phyloP scores from a whole-genome alignment of 1,140 invertebrate genomes.

The Colletes latitarsis region DNA sequence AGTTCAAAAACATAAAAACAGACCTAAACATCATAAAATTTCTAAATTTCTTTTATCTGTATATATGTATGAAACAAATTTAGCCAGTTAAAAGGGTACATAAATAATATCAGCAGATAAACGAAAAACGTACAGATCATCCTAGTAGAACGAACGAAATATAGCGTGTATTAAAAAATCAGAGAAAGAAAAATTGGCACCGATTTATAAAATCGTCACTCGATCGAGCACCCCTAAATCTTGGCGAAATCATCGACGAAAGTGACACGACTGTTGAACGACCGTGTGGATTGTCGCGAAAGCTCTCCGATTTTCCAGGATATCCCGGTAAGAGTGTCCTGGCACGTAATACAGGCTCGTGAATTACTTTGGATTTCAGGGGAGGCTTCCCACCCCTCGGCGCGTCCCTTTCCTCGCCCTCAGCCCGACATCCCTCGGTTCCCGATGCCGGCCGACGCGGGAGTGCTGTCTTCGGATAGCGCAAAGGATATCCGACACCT shows the following conservation, averaged over 20 bases:
- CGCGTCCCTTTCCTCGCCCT: slow-evolving; percentile 29
- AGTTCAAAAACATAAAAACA: too few relatives aligned
- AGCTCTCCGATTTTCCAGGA: slow-evolving; percentile 47
- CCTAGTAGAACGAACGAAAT: too few relatives aligned
- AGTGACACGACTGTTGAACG: slow-evolving; percentile 1
- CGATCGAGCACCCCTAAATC: background rate
- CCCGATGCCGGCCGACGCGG: slow-evolving; percentile 41
- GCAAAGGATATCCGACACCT: slow-evolving; percentile 75
- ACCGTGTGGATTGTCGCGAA: slow-evolving; percentile 13
- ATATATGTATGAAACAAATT: too few relatives aligned
- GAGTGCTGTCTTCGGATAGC: slow-evolving; percentile 66
- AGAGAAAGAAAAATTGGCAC: background rate
- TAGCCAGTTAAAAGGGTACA: too few relatives aligned
- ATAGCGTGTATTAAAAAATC: too few relatives aligned
- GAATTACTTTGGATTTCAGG: slow-evolving; percentile 72
- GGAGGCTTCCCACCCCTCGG: slow-evolving; percentile 42
- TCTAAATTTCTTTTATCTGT: too few relatives aligned
- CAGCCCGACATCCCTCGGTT: slow-evolving; percentile 24
- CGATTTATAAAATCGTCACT: background rate
- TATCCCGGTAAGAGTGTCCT: slow-evolving; percentile 44
- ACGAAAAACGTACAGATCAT: too few relatives aligned
- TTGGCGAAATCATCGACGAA: background rate
- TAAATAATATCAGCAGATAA: too few relatives aligned
- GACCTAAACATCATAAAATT: too few relatives aligned
- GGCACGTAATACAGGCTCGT: slow-evolving; percentile 64